Conservation (phyloP, 2,113 vertebrate species). For the Pituophis catenifer region DNA sequence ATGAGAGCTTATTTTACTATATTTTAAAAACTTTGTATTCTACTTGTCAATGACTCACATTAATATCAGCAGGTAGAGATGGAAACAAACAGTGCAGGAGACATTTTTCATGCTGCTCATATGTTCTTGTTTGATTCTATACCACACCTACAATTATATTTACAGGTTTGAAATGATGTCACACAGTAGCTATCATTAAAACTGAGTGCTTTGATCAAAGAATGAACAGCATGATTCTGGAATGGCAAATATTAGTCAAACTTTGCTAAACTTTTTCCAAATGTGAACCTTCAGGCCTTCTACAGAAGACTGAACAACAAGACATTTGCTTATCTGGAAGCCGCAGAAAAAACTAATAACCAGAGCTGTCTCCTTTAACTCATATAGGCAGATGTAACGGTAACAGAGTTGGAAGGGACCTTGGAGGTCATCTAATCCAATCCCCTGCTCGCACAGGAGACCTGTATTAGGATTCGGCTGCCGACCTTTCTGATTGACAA, state of each 20-base stretch:
- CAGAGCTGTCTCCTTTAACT: not conserved
- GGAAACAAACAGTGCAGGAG: not conserved
- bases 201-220: not conserved
- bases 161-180: not conserved
- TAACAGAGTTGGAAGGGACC: too few species aligned
- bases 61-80: not conserved
- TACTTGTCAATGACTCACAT: not conserved
- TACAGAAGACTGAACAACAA: not conserved
- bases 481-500: too few species aligned
- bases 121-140: not conserved
- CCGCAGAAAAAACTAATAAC: not conserved
- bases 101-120: not conserved
- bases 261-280: not conserved
- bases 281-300: not conserved
- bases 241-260: not conserved
- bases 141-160: not conserved
- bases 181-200: not conserved
- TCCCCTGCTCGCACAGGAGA: too few species aligned
- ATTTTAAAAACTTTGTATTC: constrained; percentile 42
- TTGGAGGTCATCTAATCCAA: too few species aligned
- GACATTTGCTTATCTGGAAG: not conserved
- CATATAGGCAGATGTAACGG: not conserved
- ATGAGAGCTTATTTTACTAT: constrained; percentile 59
- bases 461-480: too few species aligned
- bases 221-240: not conserved